phyloP scores from a whole-genome alignment of 2,888 invertebrate genomes.

The Torymus tubicola region DNA sequence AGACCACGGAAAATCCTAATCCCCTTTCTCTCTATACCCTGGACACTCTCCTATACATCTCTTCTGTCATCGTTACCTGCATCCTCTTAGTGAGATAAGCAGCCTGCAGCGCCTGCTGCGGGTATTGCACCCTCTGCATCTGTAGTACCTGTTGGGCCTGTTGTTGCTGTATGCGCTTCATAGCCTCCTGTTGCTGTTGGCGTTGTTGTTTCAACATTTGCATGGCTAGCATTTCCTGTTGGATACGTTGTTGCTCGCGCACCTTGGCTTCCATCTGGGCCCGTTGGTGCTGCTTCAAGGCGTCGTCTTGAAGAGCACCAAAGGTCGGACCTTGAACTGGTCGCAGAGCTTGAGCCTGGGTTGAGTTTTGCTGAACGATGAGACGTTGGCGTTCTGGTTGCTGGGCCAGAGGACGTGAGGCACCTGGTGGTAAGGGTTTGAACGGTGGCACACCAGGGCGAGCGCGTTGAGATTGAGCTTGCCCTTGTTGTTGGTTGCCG shows the following conservation, averaged over 20 bases:
- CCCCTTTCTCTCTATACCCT: no score
- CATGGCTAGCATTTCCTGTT: constrained; percentile 70
- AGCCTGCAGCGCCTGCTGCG: constrained; percentile 55
- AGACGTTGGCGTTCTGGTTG: constrained; percentile 79
- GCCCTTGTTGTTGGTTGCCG: constrained; percentile 4
- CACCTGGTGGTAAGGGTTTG: constrained; percentile 84
- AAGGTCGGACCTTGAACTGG: constrained; percentile 61
- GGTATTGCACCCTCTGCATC: constrained; percentile 54
- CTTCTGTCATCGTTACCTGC: constrained; percentile 62
- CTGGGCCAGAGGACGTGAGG: constrained; percentile 80
- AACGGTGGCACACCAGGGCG: constrained; percentile 82
- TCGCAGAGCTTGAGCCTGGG: constrained; percentile 61
- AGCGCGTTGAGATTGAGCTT: neutral
- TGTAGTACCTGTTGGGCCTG: constrained; percentile 64
- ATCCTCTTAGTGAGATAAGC: constrained; percentile 66
- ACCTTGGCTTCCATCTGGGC: constrained; percentile 65
- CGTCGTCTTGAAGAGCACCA: constrained; percentile 65
- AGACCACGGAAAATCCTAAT: no score
- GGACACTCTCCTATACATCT: no score
- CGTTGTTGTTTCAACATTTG: constrained; percentile 72
- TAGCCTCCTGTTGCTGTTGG: constrained; percentile 71
- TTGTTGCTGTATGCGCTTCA: constrained; percentile 62
- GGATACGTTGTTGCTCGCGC: constrained; percentile 67
- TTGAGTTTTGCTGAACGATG: constrained; percentile 72
- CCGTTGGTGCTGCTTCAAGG: constrained; percentile 63